These are phyloP conservation scores for Plumapathes pennacea DNA, from an alignment of 92 coral and sea anemone species.

Conservation along the genomic window DNA sequence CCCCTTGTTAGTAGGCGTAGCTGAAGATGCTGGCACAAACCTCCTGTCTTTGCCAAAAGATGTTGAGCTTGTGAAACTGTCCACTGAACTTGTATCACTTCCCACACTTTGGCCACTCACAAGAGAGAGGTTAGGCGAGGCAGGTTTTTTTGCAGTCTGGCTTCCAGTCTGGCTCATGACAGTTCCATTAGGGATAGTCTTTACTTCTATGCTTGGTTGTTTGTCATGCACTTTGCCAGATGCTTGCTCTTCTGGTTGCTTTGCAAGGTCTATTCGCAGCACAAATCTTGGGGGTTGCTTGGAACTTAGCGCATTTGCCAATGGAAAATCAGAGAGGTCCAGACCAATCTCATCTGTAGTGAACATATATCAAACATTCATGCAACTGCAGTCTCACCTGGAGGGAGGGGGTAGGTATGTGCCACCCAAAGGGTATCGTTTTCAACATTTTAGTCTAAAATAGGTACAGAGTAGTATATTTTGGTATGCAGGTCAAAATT, in stretches of 20 bases:
- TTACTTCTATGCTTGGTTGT: slow-evolving; percentile 4
- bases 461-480: neutral
- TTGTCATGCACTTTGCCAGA: slow-evolving; percentile 3
- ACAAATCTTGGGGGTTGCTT: slow-evolving; percentile 87
- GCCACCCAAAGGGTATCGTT: neutral
- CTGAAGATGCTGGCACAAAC: slow-evolving; percentile 9
- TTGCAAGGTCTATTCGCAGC: slow-evolving; percentile 71
- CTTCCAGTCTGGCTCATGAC: slow-evolving; percentile 38
- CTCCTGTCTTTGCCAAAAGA: slow-evolving; percentile 27
- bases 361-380: no score
- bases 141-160: slow-evolving; percentile 22
- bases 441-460: neutral
- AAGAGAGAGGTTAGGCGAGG: slow-evolving; percentile 34
- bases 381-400: no score
- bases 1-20: slow-evolving; percentile 12
- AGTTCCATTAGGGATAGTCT: slow-evolving; percentile 34
- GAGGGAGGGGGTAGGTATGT: neutral
- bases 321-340: slow-evolving; percentile 92
- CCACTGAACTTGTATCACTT: slow-evolving; percentile 51
- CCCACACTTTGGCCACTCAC: slow-evolving; percentile 51
- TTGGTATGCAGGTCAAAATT: neutral
- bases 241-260: slow-evolving; percentile 13
- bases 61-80: slow-evolving; percentile 27
- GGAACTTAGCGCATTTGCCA: slow-evolving; percentile 91
- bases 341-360: slow-evolving; percentile 92